Evolutionary conservation across 64 coral and sea anemone genomes (phyloP), one percentile per base, ranked within the genome.

Genomic region (Montipora foliosa): DNA sequence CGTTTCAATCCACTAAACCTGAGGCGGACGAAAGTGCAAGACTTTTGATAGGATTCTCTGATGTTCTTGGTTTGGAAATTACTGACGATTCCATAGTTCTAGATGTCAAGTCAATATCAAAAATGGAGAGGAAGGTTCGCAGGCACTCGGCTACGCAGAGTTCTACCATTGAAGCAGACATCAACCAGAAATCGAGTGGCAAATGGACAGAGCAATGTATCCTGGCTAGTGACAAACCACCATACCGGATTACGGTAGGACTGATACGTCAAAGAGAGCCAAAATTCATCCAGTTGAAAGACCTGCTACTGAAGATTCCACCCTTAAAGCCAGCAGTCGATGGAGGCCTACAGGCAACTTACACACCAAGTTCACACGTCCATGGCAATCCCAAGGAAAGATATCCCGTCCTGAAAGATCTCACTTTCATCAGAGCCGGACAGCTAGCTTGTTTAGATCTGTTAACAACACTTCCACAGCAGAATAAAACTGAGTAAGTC

Each of bases 11-110:
- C 77, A 79, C 77, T 79, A 79, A 52, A 79, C 13, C 29, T 51
- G 47, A 79, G n/a, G 12, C 77, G 48, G 14, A 16, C 46, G 47
- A 51, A 52, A 79, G 47, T 50, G 51, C 12, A 79, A 79, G 77
- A 79, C 12, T 79, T 7, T 79, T 79, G 77, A 79, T 79, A 52
- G 77, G 46, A 79, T 17, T 79, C 46, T 79, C 77, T 79, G 77
- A 79, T 79, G 61, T 64, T 64, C 61, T 64, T 64, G 61, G 61
- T 64, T 64, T 81, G 79, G 19, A 59, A 81, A 60, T 81, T 57
- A 81, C 79, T 81, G 79, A 60, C 61, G 79, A 59, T 81, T 60
- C 79, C 79, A 59, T 81, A 60, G 53, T 57, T 81, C 20, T 81
- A 81, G 50, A 60, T 60, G 79, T 59, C 79, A 81, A 52, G 17